A percentile compares a stretch with the other conserved stretches of the same genome.
Conservation (phyloP, 2,797 vertebrate genomes). For the Steatocranus sp. region DNA sequence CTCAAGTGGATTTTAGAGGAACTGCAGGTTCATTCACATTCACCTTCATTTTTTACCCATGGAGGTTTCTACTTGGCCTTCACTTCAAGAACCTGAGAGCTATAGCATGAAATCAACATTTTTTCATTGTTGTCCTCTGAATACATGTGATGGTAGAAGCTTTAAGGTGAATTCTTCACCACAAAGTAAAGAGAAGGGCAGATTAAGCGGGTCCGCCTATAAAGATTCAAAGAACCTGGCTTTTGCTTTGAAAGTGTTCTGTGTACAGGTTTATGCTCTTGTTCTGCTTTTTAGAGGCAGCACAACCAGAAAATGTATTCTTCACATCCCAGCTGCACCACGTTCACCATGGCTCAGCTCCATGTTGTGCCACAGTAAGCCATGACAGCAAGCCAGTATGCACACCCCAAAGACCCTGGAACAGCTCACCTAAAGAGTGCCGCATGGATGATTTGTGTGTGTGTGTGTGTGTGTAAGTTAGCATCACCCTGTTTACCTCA, state of each 20-base stretch:
- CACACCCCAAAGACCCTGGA: background rate
- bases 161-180: background rate
- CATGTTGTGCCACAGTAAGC: background rate
- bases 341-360: background rate
- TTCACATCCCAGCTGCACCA: background rate
- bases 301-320: background rate
- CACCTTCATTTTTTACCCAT: background rate
- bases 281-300: background rate
- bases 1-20: background rate
- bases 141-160: background rate
- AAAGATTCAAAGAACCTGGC: accelerated
- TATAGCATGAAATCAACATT: background rate
- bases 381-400: background rate
- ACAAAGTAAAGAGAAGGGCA: background rate
- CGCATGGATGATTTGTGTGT: background rate
- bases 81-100: background rate
- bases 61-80: background rate
- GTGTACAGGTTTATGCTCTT: background rate
- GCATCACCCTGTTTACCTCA: background rate
- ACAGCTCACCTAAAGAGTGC: background rate
- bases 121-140: background rate
- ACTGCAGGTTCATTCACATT: background rate
- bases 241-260: background rate
- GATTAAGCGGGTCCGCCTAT: accelerated
- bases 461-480: background rate